Base-by-base conservation (phyloP, 1,140 invertebrate species). In the Ephestia elutella region DNA sequence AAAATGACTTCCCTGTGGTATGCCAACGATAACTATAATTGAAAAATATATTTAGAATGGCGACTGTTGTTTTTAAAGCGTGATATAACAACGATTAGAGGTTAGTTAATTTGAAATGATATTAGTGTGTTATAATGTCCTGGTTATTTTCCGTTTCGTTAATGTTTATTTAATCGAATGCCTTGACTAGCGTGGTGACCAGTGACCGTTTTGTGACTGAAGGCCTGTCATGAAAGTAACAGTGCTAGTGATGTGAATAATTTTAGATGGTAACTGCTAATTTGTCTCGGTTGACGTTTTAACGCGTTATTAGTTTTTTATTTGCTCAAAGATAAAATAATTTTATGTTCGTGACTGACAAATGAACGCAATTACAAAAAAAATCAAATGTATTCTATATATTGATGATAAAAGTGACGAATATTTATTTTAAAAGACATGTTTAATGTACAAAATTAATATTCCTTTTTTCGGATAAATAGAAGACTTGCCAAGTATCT, bases 91-190 rank as follows among this genome's bases (percentile, higher is more conserved):
- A 19, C 20, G 30, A 38, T 48, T 11, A 49, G n/a, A 44, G 38
- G 5, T n/a, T 17, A 30, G 10, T 32, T 49, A 49, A 28, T 28
- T 21, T 49, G 15, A 2, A 49, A 49, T 17, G 21, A 28, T 49
- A 57, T 25, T 49, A 21, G 9, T 15, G 20, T 28, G 21, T n/a
- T 28, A 28, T 21, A 49, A 38, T 18, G 2, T 17, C 15, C 18
- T 49, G 13, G 38, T 25, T 57, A 57, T 57, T 57, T 57, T 57
- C 54, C 54, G 35, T 44, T 11, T 5, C 11, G 17, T 44, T 48
- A 19, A 13, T 56, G 32, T 38, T 55, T 54, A 28, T 54, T 54
- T 25, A 53, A 21, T n/a, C 21, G 20, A 53, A 53, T 25, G 38
- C 38, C n/a, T 53, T 25, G 50, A 53, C 50, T 53, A 53, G 50